Base-by-base conservation (phyloP, 2,113 vertebrate genomes). In the Scalopus aquaticus region DNA sequence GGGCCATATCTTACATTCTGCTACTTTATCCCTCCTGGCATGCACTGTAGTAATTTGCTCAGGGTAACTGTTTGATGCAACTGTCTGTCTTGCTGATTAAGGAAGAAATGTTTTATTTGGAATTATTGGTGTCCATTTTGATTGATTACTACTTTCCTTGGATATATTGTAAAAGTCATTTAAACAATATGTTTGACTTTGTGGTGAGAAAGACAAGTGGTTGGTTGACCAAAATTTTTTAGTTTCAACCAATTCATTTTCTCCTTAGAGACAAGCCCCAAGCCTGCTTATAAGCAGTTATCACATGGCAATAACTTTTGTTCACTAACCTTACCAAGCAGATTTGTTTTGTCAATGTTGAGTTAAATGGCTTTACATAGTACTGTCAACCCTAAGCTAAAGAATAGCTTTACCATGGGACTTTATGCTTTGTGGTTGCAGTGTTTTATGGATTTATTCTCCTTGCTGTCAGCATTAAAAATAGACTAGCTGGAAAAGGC, bases 301-400 rank as follows among this genome's bases (percentile, higher is more conserved):
- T 88, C 58, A 65, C 24, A 39, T 62, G 42, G 77, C 72, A 89
- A 58, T 93, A 89, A 80, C 10, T 94, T 70, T 58, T 94, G 37
- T 80, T 84, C 60, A 37, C n/a, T 95, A 91, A 81, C 5, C 35
- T 91, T 72, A 73, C 89, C 89, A 77, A 69, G 74, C 74, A 77
- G 51, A 88, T 92, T 94, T 96, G 74, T 88, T 90, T 95, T 95
- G 84, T 90, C 93, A 91, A 39, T 95, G 39, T 88, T 96, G 90
- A 93, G 65, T 73, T 85, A 94, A 91, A 85, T 88, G 60, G 49
- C 5, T 74, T 96, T 90, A 91, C 87, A 44, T 73, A 73, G 70
- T 72, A 77, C 91, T 93, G 64, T 87, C 91, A 93, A 74, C 26
- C 9, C 42, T 90, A 60, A 81, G 56, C 79, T 89, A 73, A 60